These are phyloP conservation scores for Troides aeacus DNA, from an alignment of 2,888 invertebrate species.

Conservation along the genomic window DNA sequence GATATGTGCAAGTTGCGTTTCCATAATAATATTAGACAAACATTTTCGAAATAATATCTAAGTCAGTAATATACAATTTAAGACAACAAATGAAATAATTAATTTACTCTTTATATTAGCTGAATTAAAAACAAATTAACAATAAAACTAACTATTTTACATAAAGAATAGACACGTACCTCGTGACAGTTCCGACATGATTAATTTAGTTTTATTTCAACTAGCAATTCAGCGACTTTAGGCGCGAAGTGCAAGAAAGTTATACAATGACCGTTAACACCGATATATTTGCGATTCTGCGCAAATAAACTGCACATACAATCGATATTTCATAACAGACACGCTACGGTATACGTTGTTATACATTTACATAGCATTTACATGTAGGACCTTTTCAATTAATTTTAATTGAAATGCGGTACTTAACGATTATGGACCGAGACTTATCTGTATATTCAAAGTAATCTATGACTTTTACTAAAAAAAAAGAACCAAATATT, in stretches of 20 bases:
- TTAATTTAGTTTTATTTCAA: conserved; percentile 14
- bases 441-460: no score
- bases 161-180: conserved; percentile 48
- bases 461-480: no score
- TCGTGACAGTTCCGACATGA: conserved; percentile 77
- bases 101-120: background rate
- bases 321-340: background rate
- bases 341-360: background rate
- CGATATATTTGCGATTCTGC: background rate
- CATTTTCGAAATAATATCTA: background rate
- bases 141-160: conserved; percentile 2
- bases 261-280: background rate
- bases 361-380: background rate
- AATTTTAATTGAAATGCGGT: no score
- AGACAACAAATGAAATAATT: background rate
- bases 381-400: no score
- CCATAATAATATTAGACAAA: background rate
- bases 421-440: no score
- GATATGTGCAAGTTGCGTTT: background rate
- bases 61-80: background rate
- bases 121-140: background rate
- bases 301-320: conserved; percentile 2
- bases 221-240: conserved; percentile 5
- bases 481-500: no score
- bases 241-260: background rate